Conservation (phyloP, 2,797 vertebrate species). For the Triplophysa yarkandensis region DNA sequence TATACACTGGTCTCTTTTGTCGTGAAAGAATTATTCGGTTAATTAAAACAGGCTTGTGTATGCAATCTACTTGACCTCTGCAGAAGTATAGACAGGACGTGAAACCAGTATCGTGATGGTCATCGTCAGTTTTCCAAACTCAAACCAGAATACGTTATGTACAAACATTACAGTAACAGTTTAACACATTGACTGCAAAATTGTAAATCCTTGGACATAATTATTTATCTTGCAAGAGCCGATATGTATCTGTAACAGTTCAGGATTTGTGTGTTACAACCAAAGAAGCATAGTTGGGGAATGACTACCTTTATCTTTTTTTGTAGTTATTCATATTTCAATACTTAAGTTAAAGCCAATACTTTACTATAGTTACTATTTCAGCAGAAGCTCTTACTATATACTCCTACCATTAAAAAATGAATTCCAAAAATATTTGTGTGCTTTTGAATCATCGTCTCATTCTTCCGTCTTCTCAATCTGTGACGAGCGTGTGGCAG, state of each 20-base stretch:
- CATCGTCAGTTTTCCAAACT: not conserved
- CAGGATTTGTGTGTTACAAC: not conserved
- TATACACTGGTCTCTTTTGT: slow-evolving; percentile 9
- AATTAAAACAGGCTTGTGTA: slow-evolving; percentile 33
- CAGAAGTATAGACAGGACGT: slow-evolving; percentile 20
- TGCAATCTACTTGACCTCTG: slow-evolving; percentile 19
- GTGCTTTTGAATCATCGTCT: slow-evolving; percentile 43
- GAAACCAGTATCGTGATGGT: slow-evolving; percentile 21
- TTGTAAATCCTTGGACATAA: not conserved
- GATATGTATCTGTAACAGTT: not conserved
- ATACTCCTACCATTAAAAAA: slow-evolving; percentile 7
- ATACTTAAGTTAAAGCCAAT: not conserved
- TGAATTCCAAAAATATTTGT: slow-evolving; percentile 19
- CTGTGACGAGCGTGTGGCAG: slow-evolving; percentile 24
- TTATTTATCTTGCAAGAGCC: not conserved
- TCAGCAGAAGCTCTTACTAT: slow-evolving; percentile 14
- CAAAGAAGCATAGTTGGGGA: not conserved
- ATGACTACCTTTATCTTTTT: not conserved
- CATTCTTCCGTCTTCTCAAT: slow-evolving; percentile 5
- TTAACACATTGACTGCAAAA: slow-evolving; percentile 10
- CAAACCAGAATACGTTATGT: slow-evolving; percentile 6
- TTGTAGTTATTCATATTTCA: slow-evolving; percentile 5
- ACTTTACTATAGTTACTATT: not conserved
- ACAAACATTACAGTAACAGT: slow-evolving; percentile 26
- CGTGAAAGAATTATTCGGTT: slow-evolving; percentile 18